Base-by-base conservation (phyloP, 1,140 invertebrate genomes). In the Brachionus koreanus region DNA sequence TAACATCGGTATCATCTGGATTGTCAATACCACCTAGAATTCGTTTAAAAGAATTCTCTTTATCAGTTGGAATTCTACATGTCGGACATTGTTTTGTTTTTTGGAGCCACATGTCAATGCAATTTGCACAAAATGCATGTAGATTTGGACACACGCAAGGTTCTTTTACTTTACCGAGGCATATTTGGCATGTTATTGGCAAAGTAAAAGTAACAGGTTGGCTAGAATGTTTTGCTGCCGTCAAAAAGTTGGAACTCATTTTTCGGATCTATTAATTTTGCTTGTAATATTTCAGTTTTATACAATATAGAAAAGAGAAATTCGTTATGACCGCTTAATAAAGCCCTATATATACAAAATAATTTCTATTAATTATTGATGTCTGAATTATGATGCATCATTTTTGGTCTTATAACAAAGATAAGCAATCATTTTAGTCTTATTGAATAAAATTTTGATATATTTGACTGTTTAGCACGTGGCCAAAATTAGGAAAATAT, bases 41-140 rank as follows among this genome's bases (percentile, higher is more conserved):
- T 43, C 85, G 84, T 81, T 84, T 85, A 42, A 84, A 83, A 2
- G 87, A 86, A 81, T 87, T 86, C 43, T 82, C 83, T 7, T 84
- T 57, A 25, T 84, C 84, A 33, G 87, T 87, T 3, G 83, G 29
- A 10, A 85, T 83, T 83, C 87, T 83, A 84, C 87, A 88, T 6
- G 87, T 84, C 25, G 87, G 87, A 79, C 87, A 88, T 79, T 87
- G 86, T 35, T 87, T 84, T 79, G 86, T 88, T 69, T 85, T 85
- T 72, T 86, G 69, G 7, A 87, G 83, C 87, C 87, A 88, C 10
- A 87, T 83, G 52, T 87, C 85, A 84, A 88, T 85, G 82, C 87
- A 88, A 5, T 69, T 43, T 0, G 83, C 65, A 84, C 87, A 88
- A 83, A 87, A 88, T 5, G 86, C 87, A 85, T 88, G 87, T 69